A percentile compares a stretch with the other conserved stretches of the same genome.
phyloP scores from a whole-genome alignment of 2,797 vertebrate genomes.

The Botia kubotai region DNA sequence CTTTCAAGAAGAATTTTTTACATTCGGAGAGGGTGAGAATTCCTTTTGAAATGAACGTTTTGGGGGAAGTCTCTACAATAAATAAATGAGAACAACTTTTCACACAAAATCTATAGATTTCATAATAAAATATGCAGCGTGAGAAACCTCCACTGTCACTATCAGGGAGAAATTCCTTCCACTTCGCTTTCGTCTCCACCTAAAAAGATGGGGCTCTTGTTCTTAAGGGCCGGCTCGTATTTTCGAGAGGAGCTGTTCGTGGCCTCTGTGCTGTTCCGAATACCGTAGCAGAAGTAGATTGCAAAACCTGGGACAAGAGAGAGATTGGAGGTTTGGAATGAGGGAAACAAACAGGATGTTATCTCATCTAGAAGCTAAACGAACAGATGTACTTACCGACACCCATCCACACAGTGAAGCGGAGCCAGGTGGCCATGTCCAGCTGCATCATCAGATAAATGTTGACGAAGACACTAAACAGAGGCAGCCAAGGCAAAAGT shows the following conservation, averaged over 20 bases:
- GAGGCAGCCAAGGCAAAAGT: conserved; percentile 86
- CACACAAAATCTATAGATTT: conserved; percentile 29
- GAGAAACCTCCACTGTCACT: conserved; percentile 5
- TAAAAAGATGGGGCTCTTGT: conserved; percentile 76
- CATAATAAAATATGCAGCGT: conserved; percentile 18
- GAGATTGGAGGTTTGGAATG: neutral
- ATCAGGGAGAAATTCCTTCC: conserved; percentile 74
- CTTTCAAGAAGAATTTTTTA: neutral
- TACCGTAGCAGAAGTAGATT: conserved; percentile 93
- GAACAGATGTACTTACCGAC: conserved; percentile 77
- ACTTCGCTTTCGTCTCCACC: conserved; percentile 69
- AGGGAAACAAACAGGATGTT: conserved; percentile 20
- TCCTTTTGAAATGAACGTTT: conserved; percentile 3
- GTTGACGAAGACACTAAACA: conserved; percentile 93
- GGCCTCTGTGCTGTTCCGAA: conserved; percentile 86
- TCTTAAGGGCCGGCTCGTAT: conserved; percentile 67
- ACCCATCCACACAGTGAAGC: conserved; percentile 89
- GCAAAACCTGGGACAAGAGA: conserved; percentile 80
- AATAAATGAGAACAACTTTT: neutral
- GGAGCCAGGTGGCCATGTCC: conserved; percentile 83
- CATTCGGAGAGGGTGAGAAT: neutral
- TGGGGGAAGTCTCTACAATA: conserved; percentile 23
- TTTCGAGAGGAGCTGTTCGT: conserved; percentile 64
- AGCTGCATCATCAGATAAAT: conserved; percentile 98
- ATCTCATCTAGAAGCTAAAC: neutral